Evolutionary conservation across 2,113 vertebrate genomes (phyloP), one percentile per base, ranked within the genome.

Genomic region (Onychostruthus taczanowskii): DNA sequence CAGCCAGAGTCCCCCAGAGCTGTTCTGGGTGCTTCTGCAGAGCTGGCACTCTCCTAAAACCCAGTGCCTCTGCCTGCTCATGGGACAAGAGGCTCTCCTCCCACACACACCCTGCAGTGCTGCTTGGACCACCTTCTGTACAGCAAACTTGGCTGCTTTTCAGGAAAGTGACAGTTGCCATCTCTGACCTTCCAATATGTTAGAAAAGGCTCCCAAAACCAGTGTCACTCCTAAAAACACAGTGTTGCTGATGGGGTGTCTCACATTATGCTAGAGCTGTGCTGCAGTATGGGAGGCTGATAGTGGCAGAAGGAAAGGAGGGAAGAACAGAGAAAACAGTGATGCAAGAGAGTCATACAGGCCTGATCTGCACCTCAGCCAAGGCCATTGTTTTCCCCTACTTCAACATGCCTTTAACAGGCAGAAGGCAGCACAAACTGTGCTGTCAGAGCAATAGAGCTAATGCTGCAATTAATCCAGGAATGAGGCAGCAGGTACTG

Each of bases 161-260:
- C 74, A 59, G 53, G 8, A 33, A 70, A 80, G 47, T 11, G 17
- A 66, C 23, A 53, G 20, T 0, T 68, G 47, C 43, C 37, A 30
- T 39, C 64, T 78, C 77, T 41, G 82, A 88, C 41, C 52, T 69
- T 19, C n/a, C 46, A 35, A 1, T 0, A 16, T 5, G 13, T 43
- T 67, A 68, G 66, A 70, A 64, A 67, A 77, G 11, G 16, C 33
- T 93, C 58, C 50, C 33, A 15, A 94, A 84, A 14, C 3, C 47
- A 78, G 12, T 2, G 9, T 31, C 15, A 26, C 33, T 84, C 50
- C 44, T 24, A 53, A 94, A 86, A 43, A 6, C 1, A 7, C n/a
- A 8, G n/a, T 0, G 0, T 1, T 3, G 4, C 13, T 3, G 11
- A 77, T 3, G 22, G 3, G 18, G n/a, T 37, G 41, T 27, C 59